These are phyloP conservation scores for Opisthograptis luteolata DNA, from an alignment of 2,888 invertebrate species.

Conservation along the genomic window DNA sequence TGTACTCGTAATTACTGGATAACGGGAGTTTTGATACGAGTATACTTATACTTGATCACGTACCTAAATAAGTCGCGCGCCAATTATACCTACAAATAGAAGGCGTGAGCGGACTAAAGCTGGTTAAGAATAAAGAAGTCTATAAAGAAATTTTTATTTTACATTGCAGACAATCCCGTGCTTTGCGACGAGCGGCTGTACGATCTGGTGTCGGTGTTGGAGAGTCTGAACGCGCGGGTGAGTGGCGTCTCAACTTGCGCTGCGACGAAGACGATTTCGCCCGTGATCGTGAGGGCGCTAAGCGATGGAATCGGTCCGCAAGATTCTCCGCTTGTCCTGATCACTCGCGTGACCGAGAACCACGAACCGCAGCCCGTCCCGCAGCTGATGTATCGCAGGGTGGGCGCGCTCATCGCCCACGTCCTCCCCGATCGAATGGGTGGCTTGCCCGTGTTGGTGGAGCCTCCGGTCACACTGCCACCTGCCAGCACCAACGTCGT, in stretches of 20 bases:
- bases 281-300: slow-evolving; percentile 64
- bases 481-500: slow-evolving; percentile 64
- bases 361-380: slow-evolving; percentile 41
- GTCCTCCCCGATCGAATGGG: slow-evolving; percentile 68
- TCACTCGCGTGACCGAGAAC: slow-evolving; percentile 54
- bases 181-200: slow-evolving; percentile 89
- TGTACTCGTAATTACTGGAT: no score
- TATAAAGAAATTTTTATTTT: not conserved
- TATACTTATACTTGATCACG: no score
- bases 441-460: slow-evolving; percentile 68
- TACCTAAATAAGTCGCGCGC: no score
- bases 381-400: slow-evolving; percentile 64
- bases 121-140: not conserved
- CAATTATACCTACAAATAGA: no score
- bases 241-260: slow-evolving; percentile 87
- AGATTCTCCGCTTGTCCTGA: slow-evolving; percentile 57
- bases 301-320: slow-evolving; percentile 51
- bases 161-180: slow-evolving; percentile 91
- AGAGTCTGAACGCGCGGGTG: slow-evolving; percentile 89
- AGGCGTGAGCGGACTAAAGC: no score
- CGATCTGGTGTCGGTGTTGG: slow-evolving; percentile 88
- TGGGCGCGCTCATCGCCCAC: slow-evolving; percentile 70
- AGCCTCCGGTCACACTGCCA: slow-evolving; percentile 73
- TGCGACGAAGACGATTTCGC: slow-evolving; percentile 59
- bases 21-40: no score